These are phyloP conservation scores for Oryzias javanicus DNA, from an alignment of 2,113 vertebrate species.

Conservation along the genomic window DNA sequence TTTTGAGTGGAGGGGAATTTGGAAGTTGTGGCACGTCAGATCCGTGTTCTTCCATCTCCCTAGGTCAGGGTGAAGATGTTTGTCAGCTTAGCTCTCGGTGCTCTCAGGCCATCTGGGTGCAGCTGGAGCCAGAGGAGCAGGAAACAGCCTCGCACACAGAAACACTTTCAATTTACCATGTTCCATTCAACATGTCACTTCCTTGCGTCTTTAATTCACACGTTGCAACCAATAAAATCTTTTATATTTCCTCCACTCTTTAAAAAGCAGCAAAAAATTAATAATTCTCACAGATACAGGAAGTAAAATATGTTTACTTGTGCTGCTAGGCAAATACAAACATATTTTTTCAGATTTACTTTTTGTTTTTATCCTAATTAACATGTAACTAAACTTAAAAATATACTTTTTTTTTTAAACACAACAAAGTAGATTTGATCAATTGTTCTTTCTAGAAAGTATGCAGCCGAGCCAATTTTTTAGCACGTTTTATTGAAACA, in stretches of 20 bases:
- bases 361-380: no score
- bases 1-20: background rate
- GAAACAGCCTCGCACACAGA: conserved; percentile 51
- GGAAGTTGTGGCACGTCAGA: conserved; percentile 15
- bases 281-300: no score
- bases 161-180: conserved; percentile 40
- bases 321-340: no score
- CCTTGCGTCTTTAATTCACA: conserved; percentile 5
- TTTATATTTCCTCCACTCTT: background rate
- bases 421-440: no score
- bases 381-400: no score
- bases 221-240: background rate
- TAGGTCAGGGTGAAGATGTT: conserved; percentile 50
- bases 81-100: conserved; percentile 60
- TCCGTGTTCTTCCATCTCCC: conserved; percentile 44
- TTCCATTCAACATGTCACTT: conserved; percentile 5
- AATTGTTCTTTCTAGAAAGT: no score
- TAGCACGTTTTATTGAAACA: no score
- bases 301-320: no score
- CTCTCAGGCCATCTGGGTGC: conserved; percentile 63
- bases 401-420: no score
- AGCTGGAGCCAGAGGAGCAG: conserved; percentile 58
- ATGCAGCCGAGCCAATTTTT: no score
- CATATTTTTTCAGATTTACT: no score
- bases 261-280: no score